Evolutionary conservation across 2,888 invertebrate species (phyloP).

Genomic region (Clistopyga incitator): DNA sequence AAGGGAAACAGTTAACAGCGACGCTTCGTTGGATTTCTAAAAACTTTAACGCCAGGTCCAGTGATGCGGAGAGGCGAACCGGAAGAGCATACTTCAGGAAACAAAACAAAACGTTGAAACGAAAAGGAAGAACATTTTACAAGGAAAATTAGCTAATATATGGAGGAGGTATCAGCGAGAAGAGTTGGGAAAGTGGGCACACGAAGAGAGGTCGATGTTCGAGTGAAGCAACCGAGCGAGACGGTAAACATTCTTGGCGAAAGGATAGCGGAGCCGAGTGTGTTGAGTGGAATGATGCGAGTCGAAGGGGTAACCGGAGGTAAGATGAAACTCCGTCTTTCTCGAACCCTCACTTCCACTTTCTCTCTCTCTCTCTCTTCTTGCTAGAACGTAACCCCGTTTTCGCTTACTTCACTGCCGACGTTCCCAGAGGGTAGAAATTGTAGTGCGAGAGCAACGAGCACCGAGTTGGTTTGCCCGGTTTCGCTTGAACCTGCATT

Average conservation of each 20-base stretch:
- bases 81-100: too few relatives aligned
- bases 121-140: too few relatives aligned
- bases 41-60: too few relatives aligned
- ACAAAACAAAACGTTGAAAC: too few relatives aligned
- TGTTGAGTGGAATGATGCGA: constrained; percentile 11
- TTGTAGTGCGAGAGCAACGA: constrained; percentile 46
- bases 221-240: constrained; percentile 33
- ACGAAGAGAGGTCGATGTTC: constrained; percentile 2
- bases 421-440: constrained; percentile 39
- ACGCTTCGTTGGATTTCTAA: too few relatives aligned
- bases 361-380: not conserved
- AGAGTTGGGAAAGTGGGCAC: not conserved
- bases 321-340: constrained; percentile 22
- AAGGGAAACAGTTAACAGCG: too few relatives aligned
- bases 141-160: not conserved
- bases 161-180: not conserved
- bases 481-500: constrained; percentile 67
- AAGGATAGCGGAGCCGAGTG: constrained; percentile 7
- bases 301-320: constrained; percentile 23
- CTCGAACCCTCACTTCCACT: not conserved
- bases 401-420: constrained; percentile 8
- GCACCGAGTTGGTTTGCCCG: constrained; percentile 27
- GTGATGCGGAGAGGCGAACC: too few relatives aligned
- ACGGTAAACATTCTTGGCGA: constrained; percentile 15
- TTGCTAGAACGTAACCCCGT: constrained; percentile 2